Conservation (phyloP, 2,797 vertebrate genomes). For the Streptopelia turtur region DNA sequence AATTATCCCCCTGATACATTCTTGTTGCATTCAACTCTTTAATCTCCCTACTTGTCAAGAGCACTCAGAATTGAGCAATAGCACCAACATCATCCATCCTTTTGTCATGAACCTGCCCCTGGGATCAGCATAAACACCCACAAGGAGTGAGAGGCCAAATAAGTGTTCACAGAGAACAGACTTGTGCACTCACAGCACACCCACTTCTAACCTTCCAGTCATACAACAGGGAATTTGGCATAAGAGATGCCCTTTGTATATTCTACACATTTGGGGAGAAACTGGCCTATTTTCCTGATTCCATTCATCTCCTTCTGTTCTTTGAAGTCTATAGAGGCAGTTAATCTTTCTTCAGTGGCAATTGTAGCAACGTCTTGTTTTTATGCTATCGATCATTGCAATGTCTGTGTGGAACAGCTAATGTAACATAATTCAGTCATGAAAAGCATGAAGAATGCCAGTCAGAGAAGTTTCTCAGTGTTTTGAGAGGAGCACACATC, state of each 20-base stretch:
- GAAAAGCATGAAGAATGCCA: neutral
- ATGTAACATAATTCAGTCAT: neutral
- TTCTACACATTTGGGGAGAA: neutral
- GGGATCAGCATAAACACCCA: neutral
- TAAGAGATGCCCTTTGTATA: neutral
- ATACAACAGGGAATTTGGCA: neutral
- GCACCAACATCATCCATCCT: constrained; percentile 23
- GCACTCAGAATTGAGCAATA: neutral
- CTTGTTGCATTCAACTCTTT: constrained; percentile 6
- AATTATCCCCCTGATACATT: constrained; percentile 3
- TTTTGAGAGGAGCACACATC: neutral
- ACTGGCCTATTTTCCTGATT: neutral
- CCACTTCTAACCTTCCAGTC: neutral
- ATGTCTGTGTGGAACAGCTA: neutral
- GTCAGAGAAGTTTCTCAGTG: neutral
- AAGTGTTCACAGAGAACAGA: neutral
- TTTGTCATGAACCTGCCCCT: neutral
- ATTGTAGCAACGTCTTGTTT: neutral
- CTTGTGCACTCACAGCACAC: neutral
- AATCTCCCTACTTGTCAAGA: constrained; percentile 43
- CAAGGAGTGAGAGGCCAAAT: neutral
- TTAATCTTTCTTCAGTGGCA: neutral
- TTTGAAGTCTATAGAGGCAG: neutral
- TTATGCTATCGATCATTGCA: neutral
- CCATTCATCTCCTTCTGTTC: neutral